These are phyloP conservation scores for Xanthia icteritia DNA, from an alignment of 2,888 invertebrate species.

Conservation along the genomic window DNA sequence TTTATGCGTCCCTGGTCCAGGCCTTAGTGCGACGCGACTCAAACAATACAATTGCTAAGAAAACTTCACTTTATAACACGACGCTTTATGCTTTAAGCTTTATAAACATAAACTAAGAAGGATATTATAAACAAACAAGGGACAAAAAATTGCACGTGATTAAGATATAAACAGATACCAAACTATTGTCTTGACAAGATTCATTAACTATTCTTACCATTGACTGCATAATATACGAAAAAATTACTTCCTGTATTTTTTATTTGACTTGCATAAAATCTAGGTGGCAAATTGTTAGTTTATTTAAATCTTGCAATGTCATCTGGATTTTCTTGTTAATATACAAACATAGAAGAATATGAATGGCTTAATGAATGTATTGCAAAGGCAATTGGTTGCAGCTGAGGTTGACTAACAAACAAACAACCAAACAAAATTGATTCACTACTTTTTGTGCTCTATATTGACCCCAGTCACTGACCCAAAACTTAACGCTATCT, in stretches of 20 bases:
- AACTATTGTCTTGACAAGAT: conserved; percentile 11
- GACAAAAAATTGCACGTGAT: not conserved
- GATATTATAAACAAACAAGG: too few species aligned
- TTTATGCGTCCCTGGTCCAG: too few species aligned
- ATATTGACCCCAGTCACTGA: conserved; percentile 27
- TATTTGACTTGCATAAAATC: conserved; percentile 5
- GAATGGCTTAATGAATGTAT: too few species aligned
- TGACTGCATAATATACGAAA: conserved; percentile 18
- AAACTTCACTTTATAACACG: too few species aligned
- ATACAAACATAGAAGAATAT: too few species aligned
- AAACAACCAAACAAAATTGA: not conserved
- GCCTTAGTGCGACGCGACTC: too few species aligned
- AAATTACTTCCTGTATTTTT: conserved; percentile 23
- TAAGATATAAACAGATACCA: not conserved
- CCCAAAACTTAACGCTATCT: conserved; percentile 36
- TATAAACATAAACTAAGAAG: too few species aligned
- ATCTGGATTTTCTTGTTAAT: conserved; percentile 11
- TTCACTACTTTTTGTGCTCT: conserved; percentile 19
- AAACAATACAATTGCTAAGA: too few species aligned
- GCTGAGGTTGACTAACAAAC: too few species aligned
- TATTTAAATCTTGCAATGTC: conserved; percentile 8
- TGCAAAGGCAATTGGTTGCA: too few species aligned
- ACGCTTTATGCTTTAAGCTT: too few species aligned
- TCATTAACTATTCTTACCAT: conserved; percentile 16
- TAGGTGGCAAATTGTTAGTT: not conserved